Conservation (phyloP, 2,888 invertebrate species). For the Diplazon laetatorius region DNA sequence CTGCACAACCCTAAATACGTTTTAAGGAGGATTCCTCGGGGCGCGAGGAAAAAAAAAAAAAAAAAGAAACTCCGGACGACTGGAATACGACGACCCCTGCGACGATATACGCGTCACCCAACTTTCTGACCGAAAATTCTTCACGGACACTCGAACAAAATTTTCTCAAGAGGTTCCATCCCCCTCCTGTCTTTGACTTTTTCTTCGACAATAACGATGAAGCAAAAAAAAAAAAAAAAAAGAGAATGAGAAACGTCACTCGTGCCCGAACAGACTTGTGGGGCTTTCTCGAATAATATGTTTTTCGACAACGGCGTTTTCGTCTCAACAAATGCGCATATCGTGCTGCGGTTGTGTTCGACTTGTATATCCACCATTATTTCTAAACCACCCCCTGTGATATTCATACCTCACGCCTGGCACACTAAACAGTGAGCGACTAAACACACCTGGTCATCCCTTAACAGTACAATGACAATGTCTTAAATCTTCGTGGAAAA, state of each 20-base stretch:
- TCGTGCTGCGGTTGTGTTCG: slow-evolving; percentile 39
- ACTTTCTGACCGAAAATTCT: slow-evolving; percentile 54
- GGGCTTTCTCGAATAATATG: slow-evolving; percentile 44
- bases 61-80: slow-evolving; percentile 51
- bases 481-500: neutral
- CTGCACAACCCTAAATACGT: slow-evolving; percentile 64
- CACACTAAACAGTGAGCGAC: neutral
- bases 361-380: slow-evolving; percentile 6
- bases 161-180: slow-evolving; percentile 1
- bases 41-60: slow-evolving; percentile 35
- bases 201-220: slow-evolving; percentile 7
- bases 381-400: neutral
- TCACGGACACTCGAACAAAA: slow-evolving; percentile 51
- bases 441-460: slow-evolving; percentile 26
- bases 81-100: slow-evolving; percentile 56
- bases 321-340: slow-evolving; percentile 20
- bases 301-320: slow-evolving; percentile 27
- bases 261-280: slow-evolving; percentile 7
- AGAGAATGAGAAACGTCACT: neutral
- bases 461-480: neutral
- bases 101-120: slow-evolving; percentile 37
- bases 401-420: slow-evolving; percentile 16
- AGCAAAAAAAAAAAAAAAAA: slow-evolving; percentile 9
- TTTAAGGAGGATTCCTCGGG: slow-evolving; percentile 61
- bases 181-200: slow-evolving; percentile 21